Evolutionary conservation across 2,113 vertebrate species (phyloP).

Genomic region (Lathamus discolor): DNA sequence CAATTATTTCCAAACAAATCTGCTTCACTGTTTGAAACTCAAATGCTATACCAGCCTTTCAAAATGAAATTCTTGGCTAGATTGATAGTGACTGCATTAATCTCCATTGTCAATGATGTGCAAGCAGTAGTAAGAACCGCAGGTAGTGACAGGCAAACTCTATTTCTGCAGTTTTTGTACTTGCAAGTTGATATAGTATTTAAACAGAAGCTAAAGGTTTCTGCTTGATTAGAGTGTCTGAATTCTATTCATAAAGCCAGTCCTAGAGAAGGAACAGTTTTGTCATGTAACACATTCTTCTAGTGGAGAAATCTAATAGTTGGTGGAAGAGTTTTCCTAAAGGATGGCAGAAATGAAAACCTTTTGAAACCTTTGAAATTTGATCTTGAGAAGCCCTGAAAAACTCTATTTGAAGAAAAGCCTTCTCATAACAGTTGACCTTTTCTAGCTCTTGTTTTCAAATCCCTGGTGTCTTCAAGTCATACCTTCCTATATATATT

Average conservation of each 20-base stretch:
- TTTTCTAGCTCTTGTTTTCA: conserved; percentile 33
- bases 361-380: conserved; percentile 33
- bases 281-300: neutral
- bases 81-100: neutral
- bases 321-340: conserved; percentile 7
- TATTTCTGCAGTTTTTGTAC: neutral
- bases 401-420: conserved; percentile 51
- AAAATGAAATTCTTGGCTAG: neutral
- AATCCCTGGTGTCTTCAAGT: conserved; percentile 1
- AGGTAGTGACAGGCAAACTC: neutral
- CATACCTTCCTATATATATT: neutral
- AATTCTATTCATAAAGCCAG: conserved; percentile 16
- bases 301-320: conserved; percentile 16
- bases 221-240: neutral
- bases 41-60: neutral
- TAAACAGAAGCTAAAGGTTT: conserved; percentile 6
- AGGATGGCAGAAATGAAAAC: conserved; percentile 32
- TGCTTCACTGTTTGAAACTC: neutral
- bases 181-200: neutral
- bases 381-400: conserved; percentile 16
- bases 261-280: neutral
- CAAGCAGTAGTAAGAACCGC: neutral
- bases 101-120: neutral
- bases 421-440: conserved; percentile 51
- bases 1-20: conserved; percentile 42